Base-by-base conservation (phyloP, 2,113 vertebrate genomes). In the Rhombomys opimus region DNA sequence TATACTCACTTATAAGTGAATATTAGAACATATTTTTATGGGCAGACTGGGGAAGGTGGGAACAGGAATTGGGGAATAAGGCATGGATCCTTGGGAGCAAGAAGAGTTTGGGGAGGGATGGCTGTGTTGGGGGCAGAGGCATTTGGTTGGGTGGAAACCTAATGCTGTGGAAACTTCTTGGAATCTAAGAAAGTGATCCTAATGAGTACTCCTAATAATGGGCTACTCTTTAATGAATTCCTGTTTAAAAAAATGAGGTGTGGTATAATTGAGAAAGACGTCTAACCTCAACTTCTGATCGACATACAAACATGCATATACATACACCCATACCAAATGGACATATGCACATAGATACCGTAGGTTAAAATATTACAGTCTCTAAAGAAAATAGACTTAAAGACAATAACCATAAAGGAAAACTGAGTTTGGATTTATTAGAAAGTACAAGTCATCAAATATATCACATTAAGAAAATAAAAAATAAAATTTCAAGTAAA, bases 381-480 rank as follows among this genome's bases (percentile, higher is more conserved):
- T 73, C 57, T 72, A 8, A 59, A 13, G 57, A 11, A 46, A 46
- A 46, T 46, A 4, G 46, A 46, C 46, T 46, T 46, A 87, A 81
- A 70, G 18, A 63, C 2, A 96, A 52, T 63, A 87, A 30, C 22
- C 3, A 10, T 57, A 70, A n/a, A 52, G 52, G 17, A 77, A 93
- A 95, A n/a, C 12, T 93, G 35, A 52, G 7, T 82, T 70, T 93
- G 17, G 17, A 82, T 9, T 93, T 52, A 78, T 84, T 93, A 77
- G 82, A 68, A 84, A 50, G 54, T 67, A 90, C 12, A 46, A 52
- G 72, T 81, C 4, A 63, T 82, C 77, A 87, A 93, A 52, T 5
- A 82, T 20, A 95, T 6, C 7, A 61, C 7, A 50, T 77, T 85
- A 85, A 54, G 7, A 46, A 7, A 90, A 20, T 81, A 13, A 75